Evolutionary conservation across 2,888 invertebrate genomes (phyloP).

Genomic region (Electrophaes corylata): DNA sequence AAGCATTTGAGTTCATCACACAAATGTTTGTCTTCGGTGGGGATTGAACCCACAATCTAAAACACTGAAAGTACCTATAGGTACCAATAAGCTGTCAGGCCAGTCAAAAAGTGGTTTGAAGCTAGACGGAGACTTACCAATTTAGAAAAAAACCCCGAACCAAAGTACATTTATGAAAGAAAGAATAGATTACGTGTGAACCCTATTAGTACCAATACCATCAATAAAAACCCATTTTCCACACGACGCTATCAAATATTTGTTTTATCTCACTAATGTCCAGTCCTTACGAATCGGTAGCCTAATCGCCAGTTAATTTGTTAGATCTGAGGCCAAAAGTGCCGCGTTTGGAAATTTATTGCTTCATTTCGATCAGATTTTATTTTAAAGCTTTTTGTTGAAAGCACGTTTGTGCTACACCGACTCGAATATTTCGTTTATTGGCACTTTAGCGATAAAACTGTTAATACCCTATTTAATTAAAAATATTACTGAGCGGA

Average conservation of each 20-base stretch:
- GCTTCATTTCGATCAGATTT: conserved; percentile 74
- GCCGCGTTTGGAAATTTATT: conserved; percentile 77
- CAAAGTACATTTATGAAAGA: too few species aligned
- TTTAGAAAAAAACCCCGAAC: too few species aligned
- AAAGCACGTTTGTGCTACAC: conserved; percentile 44
- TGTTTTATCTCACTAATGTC: conserved; percentile 71
- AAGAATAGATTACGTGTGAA: too few species aligned
- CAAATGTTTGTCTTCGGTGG: too few species aligned
- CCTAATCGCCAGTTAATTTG: conserved; percentile 83
- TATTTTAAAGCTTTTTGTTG: conserved; percentile 62
- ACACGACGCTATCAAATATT: conserved; percentile 61
- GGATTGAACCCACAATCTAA: too few species aligned
- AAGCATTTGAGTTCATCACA: too few species aligned
- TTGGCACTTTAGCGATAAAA: conserved; percentile 27
- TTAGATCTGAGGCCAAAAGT: conserved; percentile 74
- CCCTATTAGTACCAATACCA: too few species aligned
- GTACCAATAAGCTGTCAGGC: too few species aligned
- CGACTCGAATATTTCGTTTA: conserved; percentile 30
- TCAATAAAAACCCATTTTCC: conserved; percentile 19
- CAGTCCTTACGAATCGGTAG: conserved; percentile 75
- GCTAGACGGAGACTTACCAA: too few species aligned
- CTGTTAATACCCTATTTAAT: conserved; percentile 7
- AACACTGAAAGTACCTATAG: too few species aligned
- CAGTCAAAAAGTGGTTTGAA: too few species aligned
- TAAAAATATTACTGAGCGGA: not conserved